Evolutionary conservation across 92 coral and sea anemone species (phyloP).

Genomic region (Heliopora coerulea): DNA sequence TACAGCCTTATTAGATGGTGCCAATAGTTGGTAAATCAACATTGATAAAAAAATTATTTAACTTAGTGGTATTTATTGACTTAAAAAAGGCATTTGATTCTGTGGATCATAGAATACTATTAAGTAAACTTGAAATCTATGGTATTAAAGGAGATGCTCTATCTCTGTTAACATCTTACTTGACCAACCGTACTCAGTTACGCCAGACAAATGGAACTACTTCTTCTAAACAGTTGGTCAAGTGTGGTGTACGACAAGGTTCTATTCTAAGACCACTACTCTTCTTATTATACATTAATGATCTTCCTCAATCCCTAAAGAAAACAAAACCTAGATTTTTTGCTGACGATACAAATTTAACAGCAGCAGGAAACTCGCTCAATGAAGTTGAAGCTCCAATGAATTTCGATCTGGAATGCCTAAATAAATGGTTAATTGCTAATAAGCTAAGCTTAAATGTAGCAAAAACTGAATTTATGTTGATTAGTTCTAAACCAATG

Average conservation of each 20-base stretch:
- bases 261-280: conserved; percentile 12
- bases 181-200: background rate
- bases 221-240: background rate
- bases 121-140: background rate
- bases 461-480: too few species aligned
- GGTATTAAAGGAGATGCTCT: too few species aligned
- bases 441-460: too few species aligned
- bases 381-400: too few species aligned
- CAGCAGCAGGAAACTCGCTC: too few species aligned
- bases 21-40: too few species aligned
- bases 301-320: conserved; percentile 10
- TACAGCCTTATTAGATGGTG: too few species aligned
- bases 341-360: conserved; percentile 31
- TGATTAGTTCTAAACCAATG: too few species aligned
- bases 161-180: too few species aligned
- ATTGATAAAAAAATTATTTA: too few species aligned
- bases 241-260: conserved; percentile 3
- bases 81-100: background rate
- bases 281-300: conserved; percentile 20
- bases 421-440: too few species aligned
- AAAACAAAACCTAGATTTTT: conserved; percentile 4
- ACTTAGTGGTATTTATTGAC: background rate
- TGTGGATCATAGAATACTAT: background rate
- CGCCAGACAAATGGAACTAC: background rate
- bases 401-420: too few species aligned